These are phyloP conservation scores for Electrophaes corylata DNA, from an alignment of 2,888 invertebrate genomes.

Conservation along the genomic window DNA sequence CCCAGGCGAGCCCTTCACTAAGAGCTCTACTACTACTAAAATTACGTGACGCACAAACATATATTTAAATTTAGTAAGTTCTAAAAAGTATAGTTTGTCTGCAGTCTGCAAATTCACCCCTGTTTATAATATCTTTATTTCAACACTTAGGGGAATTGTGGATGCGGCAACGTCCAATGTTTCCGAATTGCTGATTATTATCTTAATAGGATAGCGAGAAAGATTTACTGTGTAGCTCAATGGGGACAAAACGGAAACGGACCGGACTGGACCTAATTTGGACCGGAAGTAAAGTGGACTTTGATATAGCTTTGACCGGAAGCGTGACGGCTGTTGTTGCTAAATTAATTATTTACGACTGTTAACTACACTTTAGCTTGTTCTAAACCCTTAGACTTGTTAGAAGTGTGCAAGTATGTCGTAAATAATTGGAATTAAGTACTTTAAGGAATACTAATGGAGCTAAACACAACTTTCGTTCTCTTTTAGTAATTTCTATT, in stretches of 20 bases:
- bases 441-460: too few species aligned
- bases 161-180: conserved; percentile 60
- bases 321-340: conserved; percentile 30
- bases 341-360: conserved; percentile 19
- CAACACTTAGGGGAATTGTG: conserved; percentile 37
- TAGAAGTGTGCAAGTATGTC: not conserved
- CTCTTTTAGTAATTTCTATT: too few species aligned
- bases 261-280: conserved; percentile 28
- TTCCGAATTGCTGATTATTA: conserved; percentile 74
- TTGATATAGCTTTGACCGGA: conserved; percentile 34
- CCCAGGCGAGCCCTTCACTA: too few species aligned
- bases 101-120: conserved; percentile 15
- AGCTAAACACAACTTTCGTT: too few species aligned
- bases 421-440: not conserved
- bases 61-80: not conserved
- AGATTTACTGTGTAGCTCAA: conserved; percentile 60
- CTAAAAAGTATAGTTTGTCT: not conserved
- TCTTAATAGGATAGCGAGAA: conserved; percentile 70
- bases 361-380: conserved; percentile 3
- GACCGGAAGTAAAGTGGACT: conserved; percentile 17
- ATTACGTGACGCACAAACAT: too few species aligned
- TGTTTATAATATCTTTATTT: conserved; percentile 31
- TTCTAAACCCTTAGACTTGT: not conserved
- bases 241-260: conserved; percentile 24
- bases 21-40: too few species aligned